Evolutionary conservation across 2,888 invertebrate genomes (phyloP), one percentile per base, ranked within the genome.

Genomic region (Xanthostigma xanthostigma): DNA sequence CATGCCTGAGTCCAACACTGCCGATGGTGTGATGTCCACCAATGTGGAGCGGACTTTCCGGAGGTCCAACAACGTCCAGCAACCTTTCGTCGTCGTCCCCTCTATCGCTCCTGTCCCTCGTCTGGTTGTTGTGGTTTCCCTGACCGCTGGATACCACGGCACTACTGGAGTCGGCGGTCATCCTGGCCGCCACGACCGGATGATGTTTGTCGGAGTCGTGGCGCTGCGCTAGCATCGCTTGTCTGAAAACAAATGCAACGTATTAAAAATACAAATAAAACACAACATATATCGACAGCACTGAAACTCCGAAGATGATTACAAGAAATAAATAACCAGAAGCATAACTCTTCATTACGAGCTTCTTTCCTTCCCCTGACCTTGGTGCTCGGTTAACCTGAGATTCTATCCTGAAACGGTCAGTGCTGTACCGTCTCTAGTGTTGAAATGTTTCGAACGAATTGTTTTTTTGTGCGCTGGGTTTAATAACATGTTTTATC

Each of bases 61-160:
- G 80, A 35, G 86, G 89, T 0, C 90, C 90, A 0, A 91, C 91
- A 27, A 91, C 91, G 66, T 91, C 91, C 61, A 91, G 69, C 33
- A 84, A 74, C 60, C 85, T 80, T 65, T 91, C 91, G 51, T 89
- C 89, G 57, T 91, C 90, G 54, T 87, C 86, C 58, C 78, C 72
- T 58, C 64, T 89, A 80, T 59, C 85, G 75, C 64, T 74, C 63
- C 54, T 46, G 36, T 37, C 48, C 41, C 37, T 44, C 8, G 48
- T 48, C 10, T 45, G 43, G 34, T 12, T 40, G 12, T 44, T 42
- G 9, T 44, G 55, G 35, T 50, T 38, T 34, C 45, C 41, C 10
- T 41, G 27, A 8, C 51, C 52, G 27, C 45, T 33, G 37, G 45
- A 44, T 8, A 44, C 51, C 10, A 48, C 64, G 4, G 66, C 48